Evolutionary conservation across 2,797 vertebrate genomes (phyloP).

Genomic region (Lates japonicus): DNA sequence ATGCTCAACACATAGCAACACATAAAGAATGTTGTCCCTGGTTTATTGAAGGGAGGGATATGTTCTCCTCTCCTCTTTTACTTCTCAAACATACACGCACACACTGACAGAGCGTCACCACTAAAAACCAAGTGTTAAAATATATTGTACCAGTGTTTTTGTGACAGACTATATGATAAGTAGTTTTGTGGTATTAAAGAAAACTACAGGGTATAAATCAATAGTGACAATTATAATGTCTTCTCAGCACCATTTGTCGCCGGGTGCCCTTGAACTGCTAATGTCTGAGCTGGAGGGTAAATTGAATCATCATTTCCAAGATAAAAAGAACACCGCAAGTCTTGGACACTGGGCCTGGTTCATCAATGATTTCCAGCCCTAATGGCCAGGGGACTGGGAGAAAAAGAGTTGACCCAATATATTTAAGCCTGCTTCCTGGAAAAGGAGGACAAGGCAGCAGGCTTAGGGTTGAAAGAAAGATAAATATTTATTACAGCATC

Average conservation of each 20-base stretch:
- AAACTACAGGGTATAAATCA: constrained; percentile 73
- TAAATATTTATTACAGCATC: constrained; percentile 90
- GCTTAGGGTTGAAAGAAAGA: constrained; percentile 87
- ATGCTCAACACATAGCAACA: constrained; percentile 11
- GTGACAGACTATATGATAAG: constrained; percentile 72
- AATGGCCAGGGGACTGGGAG: constrained; percentile 84
- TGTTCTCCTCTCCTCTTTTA: not conserved
- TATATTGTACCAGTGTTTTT: constrained; percentile 61
- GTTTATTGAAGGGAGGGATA: constrained; percentile 15
- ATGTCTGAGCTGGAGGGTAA: constrained; percentile 84
- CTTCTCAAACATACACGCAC: constrained; percentile 7
- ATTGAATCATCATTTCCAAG: constrained; percentile 89
- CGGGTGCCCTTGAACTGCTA: constrained; percentile 81
- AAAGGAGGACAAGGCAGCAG: constrained; percentile 87
- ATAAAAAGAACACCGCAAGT: constrained; percentile 88
- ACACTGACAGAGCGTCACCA: constrained; percentile 25
- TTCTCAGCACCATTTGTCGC: constrained; percentile 82
- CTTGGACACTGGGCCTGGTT: constrained; percentile 84
- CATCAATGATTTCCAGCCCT: constrained; percentile 88
- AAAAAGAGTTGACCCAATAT: constrained; percentile 88
- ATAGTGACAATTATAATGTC: constrained; percentile 79
- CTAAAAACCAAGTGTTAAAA: constrained; percentile 67
- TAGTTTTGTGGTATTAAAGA: constrained; percentile 78
- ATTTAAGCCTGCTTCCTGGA: constrained; percentile 89
- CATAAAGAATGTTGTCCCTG: constrained; percentile 8